phyloP scores from a whole-genome alignment of 2,113 vertebrate species.

The Vombatus ursinus region DNA sequence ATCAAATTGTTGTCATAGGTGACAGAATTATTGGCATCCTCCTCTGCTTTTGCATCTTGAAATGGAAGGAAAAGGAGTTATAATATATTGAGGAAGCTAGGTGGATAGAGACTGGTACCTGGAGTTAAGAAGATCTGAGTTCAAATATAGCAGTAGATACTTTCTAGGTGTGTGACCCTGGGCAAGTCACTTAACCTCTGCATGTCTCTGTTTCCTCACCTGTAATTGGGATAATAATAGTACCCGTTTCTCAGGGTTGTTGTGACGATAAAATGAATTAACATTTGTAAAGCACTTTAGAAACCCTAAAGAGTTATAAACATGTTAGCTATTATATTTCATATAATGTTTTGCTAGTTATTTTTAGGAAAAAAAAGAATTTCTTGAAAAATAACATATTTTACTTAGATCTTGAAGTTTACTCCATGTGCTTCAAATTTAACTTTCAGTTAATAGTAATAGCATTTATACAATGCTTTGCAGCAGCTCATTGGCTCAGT shows the following conservation, averaged over 20 bases:
- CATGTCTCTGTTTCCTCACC: not conserved
- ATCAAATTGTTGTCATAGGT: conserved; percentile 82
- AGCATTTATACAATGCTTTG: not conserved
- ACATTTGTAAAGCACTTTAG: not conserved
- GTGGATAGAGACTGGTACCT: not conserved
- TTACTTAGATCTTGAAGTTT: not conserved
- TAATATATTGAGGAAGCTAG: not conserved
- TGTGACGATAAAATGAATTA: not conserved
- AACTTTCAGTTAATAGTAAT: not conserved
- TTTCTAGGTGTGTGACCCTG: not conserved
- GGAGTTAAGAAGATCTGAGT: not conserved
- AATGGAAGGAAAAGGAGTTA: conserved; percentile 35
- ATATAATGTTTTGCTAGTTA: not conserved
- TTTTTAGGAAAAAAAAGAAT: not conserved
- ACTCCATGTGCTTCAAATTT: not conserved
- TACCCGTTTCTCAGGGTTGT: not conserved
- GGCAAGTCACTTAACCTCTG: not conserved
- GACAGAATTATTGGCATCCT: conserved; percentile 72
- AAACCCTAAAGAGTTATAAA: not conserved
- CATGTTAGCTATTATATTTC: not conserved
- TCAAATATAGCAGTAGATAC: not conserved
- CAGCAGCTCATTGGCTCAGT: not conserved
- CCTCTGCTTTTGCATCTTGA: conserved; percentile 78
- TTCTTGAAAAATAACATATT: not conserved
- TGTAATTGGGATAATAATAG: not conserved